Conservation (phyloP, 2,888 invertebrate species). For the Dynastes maya region DNA sequence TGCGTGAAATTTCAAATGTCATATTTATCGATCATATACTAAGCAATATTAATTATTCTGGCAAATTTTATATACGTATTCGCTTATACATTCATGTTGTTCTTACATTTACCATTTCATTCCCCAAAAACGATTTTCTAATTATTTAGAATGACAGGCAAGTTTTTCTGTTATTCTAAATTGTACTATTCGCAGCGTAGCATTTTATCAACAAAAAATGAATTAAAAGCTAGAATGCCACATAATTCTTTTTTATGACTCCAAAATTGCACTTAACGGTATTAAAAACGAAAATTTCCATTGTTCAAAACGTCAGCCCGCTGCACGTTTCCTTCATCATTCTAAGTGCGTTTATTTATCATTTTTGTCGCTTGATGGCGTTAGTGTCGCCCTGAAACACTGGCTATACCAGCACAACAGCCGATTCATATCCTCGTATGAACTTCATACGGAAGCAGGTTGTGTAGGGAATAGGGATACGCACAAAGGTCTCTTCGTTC, state of each 20-base stretch:
- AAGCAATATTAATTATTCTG: too few relatives aligned
- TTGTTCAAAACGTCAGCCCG: conserved; percentile 19
- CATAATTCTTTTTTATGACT: neutral
- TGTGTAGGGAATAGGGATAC: neutral
- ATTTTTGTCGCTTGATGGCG: conserved; percentile 17
- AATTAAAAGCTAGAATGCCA: too few relatives aligned
- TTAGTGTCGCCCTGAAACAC: neutral
- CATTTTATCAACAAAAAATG: too few relatives aligned
- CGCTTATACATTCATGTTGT: too few relatives aligned
- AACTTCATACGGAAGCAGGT: neutral
- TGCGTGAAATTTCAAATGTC: too few relatives aligned
- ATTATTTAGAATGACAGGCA: too few relatives aligned
- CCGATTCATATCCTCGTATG: conserved; percentile 4
- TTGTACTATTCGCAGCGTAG: too few relatives aligned
- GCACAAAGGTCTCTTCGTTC: neutral
- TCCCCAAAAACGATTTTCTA: too few relatives aligned
- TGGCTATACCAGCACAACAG: neutral
- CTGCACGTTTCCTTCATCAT: conserved; percentile 26
- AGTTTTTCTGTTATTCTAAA: too few relatives aligned
- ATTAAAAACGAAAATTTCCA: conserved; percentile 29
- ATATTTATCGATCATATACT: too few relatives aligned
- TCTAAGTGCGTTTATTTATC: conserved; percentile 40
- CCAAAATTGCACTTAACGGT: conserved; percentile 28
- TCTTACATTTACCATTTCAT: too few relatives aligned
- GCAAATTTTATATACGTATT: too few relatives aligned